Evolutionary conservation across 2,113 vertebrate species (phyloP).

Genomic region (Hucho hucho): DNA sequence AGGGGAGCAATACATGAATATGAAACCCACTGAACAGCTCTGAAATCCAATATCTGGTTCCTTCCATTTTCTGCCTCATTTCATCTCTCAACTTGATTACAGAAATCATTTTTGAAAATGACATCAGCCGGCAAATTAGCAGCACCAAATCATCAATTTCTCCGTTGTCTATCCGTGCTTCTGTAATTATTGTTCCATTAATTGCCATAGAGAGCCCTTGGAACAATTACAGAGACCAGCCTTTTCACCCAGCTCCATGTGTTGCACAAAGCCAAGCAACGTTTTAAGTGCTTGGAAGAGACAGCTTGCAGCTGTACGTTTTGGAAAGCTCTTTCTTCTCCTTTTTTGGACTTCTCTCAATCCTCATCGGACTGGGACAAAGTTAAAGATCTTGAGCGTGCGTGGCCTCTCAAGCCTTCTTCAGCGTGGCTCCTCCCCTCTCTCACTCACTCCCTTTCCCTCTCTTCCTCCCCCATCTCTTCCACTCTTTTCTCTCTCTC

Average conservation of each 20-base stretch:
- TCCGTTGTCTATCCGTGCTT: too few relatives aligned
- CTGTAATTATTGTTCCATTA: too few relatives aligned
- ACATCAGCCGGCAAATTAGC: too few relatives aligned
- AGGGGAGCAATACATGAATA: too few relatives aligned
- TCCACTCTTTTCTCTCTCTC: neutral
- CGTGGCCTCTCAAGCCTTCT: neutral
- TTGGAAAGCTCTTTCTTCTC: neutral
- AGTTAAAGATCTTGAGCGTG: neutral
- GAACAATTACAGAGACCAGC: neutral
- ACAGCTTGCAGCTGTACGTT: conserved; percentile 2
- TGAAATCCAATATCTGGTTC: too few relatives aligned
- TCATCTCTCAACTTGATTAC: too few relatives aligned
- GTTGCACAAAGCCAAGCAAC: neutral
- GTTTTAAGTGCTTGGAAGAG: too few relatives aligned
- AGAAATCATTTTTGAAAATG: too few relatives aligned
- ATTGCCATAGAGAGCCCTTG: too few relatives aligned
- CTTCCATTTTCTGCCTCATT: too few relatives aligned
- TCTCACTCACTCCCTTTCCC: neutral
- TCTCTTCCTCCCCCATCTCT: neutral
- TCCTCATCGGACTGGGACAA: neutral
- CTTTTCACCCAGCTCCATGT: neutral
- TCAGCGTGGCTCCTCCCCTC: neutral
- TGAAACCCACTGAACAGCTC: too few relatives aligned
- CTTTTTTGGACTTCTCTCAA: conserved; percentile 2
- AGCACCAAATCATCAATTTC: too few relatives aligned